A percentile compares a stretch with the other conserved stretches of the same genome.
Evolutionary conservation across 2,113 vertebrate genomes (phyloP).

Genomic region (Apodemus speciosus): DNA sequence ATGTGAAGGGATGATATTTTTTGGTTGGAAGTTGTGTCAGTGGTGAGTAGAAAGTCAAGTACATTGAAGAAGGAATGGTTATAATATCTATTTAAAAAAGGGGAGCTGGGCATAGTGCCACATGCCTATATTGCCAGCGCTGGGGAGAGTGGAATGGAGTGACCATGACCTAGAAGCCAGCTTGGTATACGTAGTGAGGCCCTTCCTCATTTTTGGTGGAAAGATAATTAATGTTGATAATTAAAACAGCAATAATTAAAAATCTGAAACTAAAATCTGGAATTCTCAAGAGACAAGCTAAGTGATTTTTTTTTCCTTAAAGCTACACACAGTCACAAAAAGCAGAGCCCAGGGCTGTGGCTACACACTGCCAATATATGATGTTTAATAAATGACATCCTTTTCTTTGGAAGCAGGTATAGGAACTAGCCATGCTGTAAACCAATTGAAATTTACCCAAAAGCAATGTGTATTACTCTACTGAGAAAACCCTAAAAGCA

Average conservation of each 20-base stretch:
- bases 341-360: not conserved
- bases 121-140: not conserved
- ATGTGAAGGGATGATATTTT: not conserved
- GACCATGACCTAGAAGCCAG: not conserved
- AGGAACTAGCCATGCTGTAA: conserved; percentile 38
- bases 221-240: not conserved
- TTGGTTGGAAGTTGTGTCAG: not conserved
- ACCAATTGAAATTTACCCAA: conserved; percentile 31
- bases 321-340: conserved; percentile 34
- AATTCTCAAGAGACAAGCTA: conserved; percentile 18
- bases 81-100: not conserved
- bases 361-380: not conserved
- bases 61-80: not conserved
- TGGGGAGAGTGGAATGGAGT: not conserved
- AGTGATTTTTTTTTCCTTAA: conserved; percentile 53
- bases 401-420: conserved; percentile 42
- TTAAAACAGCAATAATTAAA: not conserved
- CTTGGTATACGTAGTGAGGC: not conserved
- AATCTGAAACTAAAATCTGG: conserved; percentile 6
- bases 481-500: conserved; percentile 65
- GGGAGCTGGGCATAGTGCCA: too few species aligned
- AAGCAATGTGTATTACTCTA: conserved; percentile 58
- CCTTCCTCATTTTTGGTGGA: not conserved
- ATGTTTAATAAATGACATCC: conserved; percentile 17
- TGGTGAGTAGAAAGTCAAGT: not conserved